Base-by-base conservation (phyloP, 2,113 vertebrate genomes). In the Daubentonia madagascariensis region DNA sequence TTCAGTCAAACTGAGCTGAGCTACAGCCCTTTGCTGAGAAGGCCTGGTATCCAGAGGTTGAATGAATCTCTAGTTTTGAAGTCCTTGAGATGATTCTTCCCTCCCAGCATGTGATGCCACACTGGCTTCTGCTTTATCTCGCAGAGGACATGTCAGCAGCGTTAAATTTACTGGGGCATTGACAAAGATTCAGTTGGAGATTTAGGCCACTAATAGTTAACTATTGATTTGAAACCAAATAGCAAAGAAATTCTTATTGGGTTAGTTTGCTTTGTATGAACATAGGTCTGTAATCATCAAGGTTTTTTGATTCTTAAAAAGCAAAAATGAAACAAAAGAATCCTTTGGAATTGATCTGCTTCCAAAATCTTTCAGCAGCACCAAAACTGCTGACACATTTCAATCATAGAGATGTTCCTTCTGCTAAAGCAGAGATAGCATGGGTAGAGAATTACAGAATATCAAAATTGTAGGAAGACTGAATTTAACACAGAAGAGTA, bases 91-190 rank as follows among this genome's bases (percentile, higher is more conserved):
- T 94, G 70, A 87, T 75, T 48, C 85, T 98, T 91, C 94, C 63
- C 91, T 98, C 91, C 83, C 61, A 97, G 96, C 96, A 94, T 91
- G 40, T 79, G 86, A 97, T 95, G 96, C 94, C 96, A 95, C 43
- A 23, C 35, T 95, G 96, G 95, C 59, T 96, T 98, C 97, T 98
- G 98, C 85, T 98, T 97, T 97, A 98, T 98, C 92, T 98, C 84
- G 85, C 45, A 78, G 73, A 87, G 32, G n/a, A 65, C 63, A 50
- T 59, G 67, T 96, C 95, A 98, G 75, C 54, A 94, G 76, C 97
- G 75, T 92, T 98, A 96, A 97, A 98, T 97, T 95, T 97, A 98
- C 85, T 37, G 76, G 96, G 90, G 65, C 85, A 50, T n/a, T 45
- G 23, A 81, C 35, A 68, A 83, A 52, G 37, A 72, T 52, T 79